A percentile compares a stretch with the other conserved stretches of the same genome.
These are phyloP conservation scores for Plagodis dolabraria DNA, from an alignment of 2,888 invertebrate species.

Conservation along the genomic window DNA sequence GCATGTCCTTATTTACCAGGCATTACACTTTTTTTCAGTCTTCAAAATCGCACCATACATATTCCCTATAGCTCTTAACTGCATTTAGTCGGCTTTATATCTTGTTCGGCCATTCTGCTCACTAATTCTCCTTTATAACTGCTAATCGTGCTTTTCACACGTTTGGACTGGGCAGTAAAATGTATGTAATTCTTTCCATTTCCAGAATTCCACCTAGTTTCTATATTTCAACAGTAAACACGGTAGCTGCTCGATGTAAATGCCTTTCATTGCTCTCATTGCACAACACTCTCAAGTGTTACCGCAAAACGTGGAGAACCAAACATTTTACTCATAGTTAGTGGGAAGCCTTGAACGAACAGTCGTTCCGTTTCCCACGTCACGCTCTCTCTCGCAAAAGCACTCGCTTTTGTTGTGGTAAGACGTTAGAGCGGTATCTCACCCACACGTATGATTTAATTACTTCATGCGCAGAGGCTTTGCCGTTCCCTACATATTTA, in stretches of 20 bases:
- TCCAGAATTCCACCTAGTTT: too few relatives aligned
- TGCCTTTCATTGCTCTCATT: too few relatives aligned
- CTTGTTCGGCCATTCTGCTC: neutral
- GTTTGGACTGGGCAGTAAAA: too few relatives aligned
- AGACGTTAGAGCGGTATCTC: conserved; percentile 10
- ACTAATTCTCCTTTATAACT: too few relatives aligned
- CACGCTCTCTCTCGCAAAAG: neutral
- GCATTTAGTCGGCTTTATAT: neutral
- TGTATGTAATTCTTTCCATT: too few relatives aligned
- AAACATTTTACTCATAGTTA: neutral
- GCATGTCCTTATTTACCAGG: neutral
- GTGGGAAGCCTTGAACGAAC: neutral
- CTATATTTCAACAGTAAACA: too few relatives aligned
- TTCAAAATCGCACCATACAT: too few relatives aligned
- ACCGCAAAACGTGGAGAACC: neutral
- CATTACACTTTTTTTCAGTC: neutral
- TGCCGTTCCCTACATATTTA: conserved; percentile 18
- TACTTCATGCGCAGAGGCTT: conserved; percentile 20
- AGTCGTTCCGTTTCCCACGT: conserved; percentile 2
- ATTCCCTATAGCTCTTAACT: neutral
- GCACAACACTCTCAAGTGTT: too few relatives aligned
- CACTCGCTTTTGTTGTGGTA: conserved; percentile 7
- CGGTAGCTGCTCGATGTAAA: too few relatives aligned
- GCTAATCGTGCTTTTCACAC: neutral
- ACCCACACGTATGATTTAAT: conserved; percentile 17